These are phyloP conservation scores for Limnephilus rhombicus DNA, from an alignment of 2,888 invertebrate genomes.

Conservation along the genomic window DNA sequence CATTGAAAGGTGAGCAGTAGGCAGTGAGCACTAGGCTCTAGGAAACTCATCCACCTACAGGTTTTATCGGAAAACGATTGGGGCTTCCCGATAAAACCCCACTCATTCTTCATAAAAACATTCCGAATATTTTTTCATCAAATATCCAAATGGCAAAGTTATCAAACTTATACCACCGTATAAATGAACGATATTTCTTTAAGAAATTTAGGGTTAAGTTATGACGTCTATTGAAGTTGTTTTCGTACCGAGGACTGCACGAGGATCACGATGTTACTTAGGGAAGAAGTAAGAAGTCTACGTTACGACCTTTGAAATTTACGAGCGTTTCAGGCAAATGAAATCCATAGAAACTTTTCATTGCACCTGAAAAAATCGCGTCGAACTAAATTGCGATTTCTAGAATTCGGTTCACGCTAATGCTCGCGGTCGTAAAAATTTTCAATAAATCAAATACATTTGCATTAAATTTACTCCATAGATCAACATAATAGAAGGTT, in stretches of 20 bases:
- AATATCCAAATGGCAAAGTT: constrained; percentile 34
- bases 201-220: constrained; percentile 40
- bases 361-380: constrained; percentile 22
- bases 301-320: constrained; percentile 61
- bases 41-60: neutral
- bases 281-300: constrained; percentile 53
- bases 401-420: neutral
- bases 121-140: constrained; percentile 13
- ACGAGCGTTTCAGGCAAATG: constrained; percentile 64
- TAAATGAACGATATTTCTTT: constrained; percentile 45
- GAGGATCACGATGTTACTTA: constrained; percentile 53
- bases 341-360: constrained; percentile 63
- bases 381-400: neutral
- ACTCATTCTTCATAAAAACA: neutral
- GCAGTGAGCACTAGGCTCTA: neutral
- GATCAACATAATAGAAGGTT: neutral
- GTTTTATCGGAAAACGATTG: constrained; percentile 1
- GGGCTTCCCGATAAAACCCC: neutral
- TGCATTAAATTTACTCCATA: neutral
- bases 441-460: neutral
- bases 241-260: constrained; percentile 32
- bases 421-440: neutral
- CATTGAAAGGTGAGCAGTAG: neutral
- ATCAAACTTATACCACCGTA: constrained; percentile 24
- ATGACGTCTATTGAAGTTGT: constrained; percentile 37